Evolutionary conservation across 1,140 invertebrate species (phyloP).

Genomic region (Aphaenogaster ashmeadi): DNA sequence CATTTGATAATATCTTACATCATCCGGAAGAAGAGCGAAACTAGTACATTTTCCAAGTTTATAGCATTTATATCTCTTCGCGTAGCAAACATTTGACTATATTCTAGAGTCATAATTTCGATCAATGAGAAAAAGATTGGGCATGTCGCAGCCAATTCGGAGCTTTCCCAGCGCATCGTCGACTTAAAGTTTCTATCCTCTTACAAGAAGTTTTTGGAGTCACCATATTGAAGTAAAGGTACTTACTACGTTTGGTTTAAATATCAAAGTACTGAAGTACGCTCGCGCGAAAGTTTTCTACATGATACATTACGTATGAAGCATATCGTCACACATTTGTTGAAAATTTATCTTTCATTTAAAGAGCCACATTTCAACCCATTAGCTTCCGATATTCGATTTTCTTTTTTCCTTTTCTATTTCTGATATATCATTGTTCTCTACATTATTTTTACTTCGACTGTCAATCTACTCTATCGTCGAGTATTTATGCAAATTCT

Average conservation of each 20-base stretch:
- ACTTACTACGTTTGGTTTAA: constrained; percentile 38
- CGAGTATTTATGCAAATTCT: not conserved
- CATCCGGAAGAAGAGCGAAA: not conserved
- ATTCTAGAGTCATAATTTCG: not conserved
- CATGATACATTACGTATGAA: not conserved
- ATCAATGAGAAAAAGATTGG: constrained; percentile 25
- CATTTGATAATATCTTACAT: not conserved
- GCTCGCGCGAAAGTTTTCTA: constrained; percentile 15
- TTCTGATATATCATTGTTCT: not conserved
- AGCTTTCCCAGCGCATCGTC: not conserved
- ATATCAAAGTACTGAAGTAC: not conserved
- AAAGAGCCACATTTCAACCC: not conserved
- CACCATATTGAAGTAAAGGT: constrained; percentile 15
- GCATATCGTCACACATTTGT: not conserved
- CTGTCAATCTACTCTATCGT: not conserved
- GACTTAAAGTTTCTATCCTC: constrained; percentile 43
- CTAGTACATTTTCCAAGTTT: not conserved
- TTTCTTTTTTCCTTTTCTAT: not conserved
- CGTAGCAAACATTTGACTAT: not conserved
- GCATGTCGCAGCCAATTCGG: constrained; percentile 2
- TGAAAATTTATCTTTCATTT: not conserved
- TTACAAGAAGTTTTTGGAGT: constrained; percentile 42
- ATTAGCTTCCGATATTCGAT: constrained; percentile 12
- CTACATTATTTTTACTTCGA: not conserved
- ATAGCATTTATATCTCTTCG: not conserved